A percentile compares a stretch with the other conserved stretches of the same genome.
Evolutionary conservation across 2,888 invertebrate species (phyloP).

Genomic region (Conistra vaccinii): DNA sequence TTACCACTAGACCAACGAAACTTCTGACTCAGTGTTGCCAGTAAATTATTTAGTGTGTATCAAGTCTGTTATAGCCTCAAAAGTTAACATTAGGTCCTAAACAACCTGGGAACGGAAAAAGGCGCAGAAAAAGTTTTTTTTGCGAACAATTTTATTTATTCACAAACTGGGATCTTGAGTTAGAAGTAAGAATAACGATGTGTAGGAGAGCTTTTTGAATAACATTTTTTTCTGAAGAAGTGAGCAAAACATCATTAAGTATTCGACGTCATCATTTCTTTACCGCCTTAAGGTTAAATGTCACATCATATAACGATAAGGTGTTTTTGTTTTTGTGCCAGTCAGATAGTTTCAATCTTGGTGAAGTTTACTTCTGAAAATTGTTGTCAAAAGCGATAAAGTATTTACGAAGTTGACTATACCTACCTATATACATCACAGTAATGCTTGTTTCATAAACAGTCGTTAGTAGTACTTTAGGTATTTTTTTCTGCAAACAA

Average conservation of each 20-base stretch:
- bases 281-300: neutral
- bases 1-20: too few species aligned
- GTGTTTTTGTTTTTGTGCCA: neutral
- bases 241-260: neutral
- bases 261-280: neutral
- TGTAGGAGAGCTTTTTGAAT: neutral
- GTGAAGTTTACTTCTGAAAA: neutral
- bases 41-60: too few species aligned
- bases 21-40: too few species aligned
- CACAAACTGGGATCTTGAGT: neutral
- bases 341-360: neutral
- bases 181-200: neutral
- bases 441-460: neutral
- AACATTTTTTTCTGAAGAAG: neutral
- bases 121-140: constrained; percentile 22
- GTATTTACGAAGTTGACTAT: neutral
- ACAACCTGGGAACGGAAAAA: neutral
- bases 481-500: neutral
- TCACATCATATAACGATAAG: neutral
- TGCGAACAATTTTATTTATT: constrained; percentile 15
- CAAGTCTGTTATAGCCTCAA: too few species aligned
- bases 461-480: neutral
- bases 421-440: neutral
- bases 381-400: neutral
- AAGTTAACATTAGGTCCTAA: neutral